These are phyloP conservation scores for Eulemur albifrons DNA, from an alignment of 2,797 vertebrate genomes.

Conservation along the genomic window DNA sequence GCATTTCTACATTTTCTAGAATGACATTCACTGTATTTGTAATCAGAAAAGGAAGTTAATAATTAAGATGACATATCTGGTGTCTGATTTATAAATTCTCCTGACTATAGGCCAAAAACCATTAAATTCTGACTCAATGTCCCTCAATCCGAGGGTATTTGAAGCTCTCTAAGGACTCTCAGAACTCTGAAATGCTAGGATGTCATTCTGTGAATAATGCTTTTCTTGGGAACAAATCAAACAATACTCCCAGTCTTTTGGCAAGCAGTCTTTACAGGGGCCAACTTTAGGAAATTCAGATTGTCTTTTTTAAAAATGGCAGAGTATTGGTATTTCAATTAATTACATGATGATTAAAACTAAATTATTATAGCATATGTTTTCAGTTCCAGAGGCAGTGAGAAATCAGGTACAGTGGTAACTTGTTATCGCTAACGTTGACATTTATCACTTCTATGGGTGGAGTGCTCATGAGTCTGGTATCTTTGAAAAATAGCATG, in stretches of 20 bases:
- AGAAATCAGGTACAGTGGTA: not conserved
- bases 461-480: not conserved
- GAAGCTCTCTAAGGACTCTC: not conserved
- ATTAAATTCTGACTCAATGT: not conserved
- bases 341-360: not conserved
- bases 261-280: not conserved
- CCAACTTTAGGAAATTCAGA: not conserved
- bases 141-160: not conserved
- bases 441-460: not conserved
- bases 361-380: not conserved
- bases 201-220: not conserved
- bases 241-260: not conserved
- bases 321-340: not conserved
- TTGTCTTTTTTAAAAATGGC: not conserved
- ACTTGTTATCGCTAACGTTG: not conserved
- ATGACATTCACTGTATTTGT: not conserved
- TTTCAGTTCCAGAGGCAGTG: not conserved
- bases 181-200: not conserved
- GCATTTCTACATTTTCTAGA: slow-evolving; percentile 45
- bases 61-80: not conserved
- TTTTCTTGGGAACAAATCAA: not conserved
- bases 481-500: not conserved
- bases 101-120: not conserved
- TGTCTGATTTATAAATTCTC: not conserved
- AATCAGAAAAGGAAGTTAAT: not conserved